Conservation (phyloP, 37 sponge, comb jelly and placozoan genomes). For the Tethya wilhelma region DNA sequence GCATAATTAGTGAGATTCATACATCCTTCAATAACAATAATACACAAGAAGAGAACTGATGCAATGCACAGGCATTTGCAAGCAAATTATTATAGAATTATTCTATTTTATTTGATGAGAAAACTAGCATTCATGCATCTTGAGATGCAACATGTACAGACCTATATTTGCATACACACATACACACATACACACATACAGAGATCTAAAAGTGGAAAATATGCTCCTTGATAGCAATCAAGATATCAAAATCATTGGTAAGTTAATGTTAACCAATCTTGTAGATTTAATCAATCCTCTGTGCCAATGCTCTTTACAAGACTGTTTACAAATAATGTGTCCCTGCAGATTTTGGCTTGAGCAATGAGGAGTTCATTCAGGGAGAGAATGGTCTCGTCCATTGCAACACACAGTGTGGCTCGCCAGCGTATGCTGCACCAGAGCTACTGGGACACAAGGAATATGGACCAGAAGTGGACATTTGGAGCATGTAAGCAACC, state of each 20-base stretch:
- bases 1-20: no score
- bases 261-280: background rate
- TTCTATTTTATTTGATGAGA: no score
- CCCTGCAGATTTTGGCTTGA: constrained; percentile 18
- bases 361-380: constrained; percentile 54
- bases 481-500: constrained; percentile 96
- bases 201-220: constrained; percentile 98
- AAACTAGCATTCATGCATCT: constrained; percentile 7
- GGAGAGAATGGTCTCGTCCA: constrained; percentile 63
- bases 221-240: constrained; percentile 80
- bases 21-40: no score
- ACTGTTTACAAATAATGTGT: background rate
- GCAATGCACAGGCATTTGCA: no score
- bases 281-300: background rate
- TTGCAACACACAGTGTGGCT: constrained; percentile 95
- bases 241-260: constrained; percentile 94
- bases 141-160: no score
- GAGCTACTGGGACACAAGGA: constrained; percentile 91
- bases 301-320: background rate
- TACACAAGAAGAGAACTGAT: no score
- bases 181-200: constrained; percentile 31
- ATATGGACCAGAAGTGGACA: constrained; percentile 96
- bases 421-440: constrained; percentile 99
- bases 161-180: no score
- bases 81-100: no score